Percentiles rank a stretch among this genome's conserved stretches.
phyloP scores from a whole-genome alignment of 1,140 invertebrate genomes.

The roundworm (Caenorhabditis elegans) region WBcel235 BX284602.5:6322501-6323000 shows the following conservation, averaged over 20 bases:
- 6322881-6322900: too few relatives aligned
- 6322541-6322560: neutral
- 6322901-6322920: too few relatives aligned
- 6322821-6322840: too few relatives aligned
- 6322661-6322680: neutral
- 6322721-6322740: neutral
- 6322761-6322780: neutral
- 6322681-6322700: neutral
- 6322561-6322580: neutral
- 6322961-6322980: too few relatives aligned
- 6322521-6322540: neutral
- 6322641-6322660: neutral
- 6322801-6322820: too few relatives aligned
- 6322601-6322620: conserved; percentile 1
- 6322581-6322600: neutral
- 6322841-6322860: too few relatives aligned
- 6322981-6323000: neutral
- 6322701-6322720: neutral
- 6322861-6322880: too few relatives aligned
- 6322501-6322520: too few relatives aligned
- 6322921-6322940: too few relatives aligned
- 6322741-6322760: neutral
- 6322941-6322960: too few relatives aligned
- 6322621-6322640: neutral
- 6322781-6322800: neutral